Conservation (phyloP, 1,140 invertebrate genomes). For the Copidosoma floridanum region DNA sequence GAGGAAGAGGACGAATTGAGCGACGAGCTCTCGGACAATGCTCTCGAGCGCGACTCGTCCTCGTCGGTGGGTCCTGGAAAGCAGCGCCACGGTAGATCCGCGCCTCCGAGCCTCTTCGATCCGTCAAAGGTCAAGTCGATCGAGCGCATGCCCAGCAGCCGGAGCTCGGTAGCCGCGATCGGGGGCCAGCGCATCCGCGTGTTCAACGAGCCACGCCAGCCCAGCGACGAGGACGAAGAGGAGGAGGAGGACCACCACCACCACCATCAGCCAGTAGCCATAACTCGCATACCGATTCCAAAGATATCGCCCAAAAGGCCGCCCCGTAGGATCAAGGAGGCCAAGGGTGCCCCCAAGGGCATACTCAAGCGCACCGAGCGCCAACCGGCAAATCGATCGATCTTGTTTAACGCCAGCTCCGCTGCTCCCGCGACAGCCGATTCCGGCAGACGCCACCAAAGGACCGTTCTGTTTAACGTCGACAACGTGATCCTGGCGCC, state of each 20-base stretch:
- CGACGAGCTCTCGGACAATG: slow-evolving; percentile 59
- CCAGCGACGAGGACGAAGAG: slow-evolving; percentile 44
- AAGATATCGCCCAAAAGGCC: slow-evolving; percentile 55
- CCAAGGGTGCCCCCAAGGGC: slow-evolving; percentile 50
- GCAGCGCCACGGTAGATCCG: no score
- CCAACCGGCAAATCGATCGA: slow-evolving; percentile 33
- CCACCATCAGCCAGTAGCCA: background rate
- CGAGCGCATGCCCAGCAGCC: slow-evolving; percentile 47
- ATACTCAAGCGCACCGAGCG: slow-evolving; percentile 60
- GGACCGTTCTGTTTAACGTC: slow-evolving; percentile 51
- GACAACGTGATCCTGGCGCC: slow-evolving; percentile 55
- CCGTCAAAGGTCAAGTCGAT: slow-evolving; percentile 52
- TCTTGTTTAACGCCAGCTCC: background rate
- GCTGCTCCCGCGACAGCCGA: slow-evolving; percentile 37
- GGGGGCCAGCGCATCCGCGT: slow-evolving; percentile 54
- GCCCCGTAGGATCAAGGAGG: slow-evolving; percentile 47
- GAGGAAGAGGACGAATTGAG: slow-evolving; percentile 50
- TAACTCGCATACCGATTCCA: slow-evolving; percentile 50
- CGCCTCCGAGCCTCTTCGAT: slow-evolving; percentile 38
- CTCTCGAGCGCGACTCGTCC: slow-evolving; percentile 41
- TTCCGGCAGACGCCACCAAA: slow-evolving; percentile 45
- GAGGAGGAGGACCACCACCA: slow-evolving; percentile 3
- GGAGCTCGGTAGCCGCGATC: slow-evolving; percentile 49
- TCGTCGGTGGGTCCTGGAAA: background rate
- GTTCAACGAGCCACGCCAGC: slow-evolving; percentile 46